Evolutionary conservation across 2,113 vertebrate species (phyloP).

Genomic region (Saccopteryx leptura): DNA sequence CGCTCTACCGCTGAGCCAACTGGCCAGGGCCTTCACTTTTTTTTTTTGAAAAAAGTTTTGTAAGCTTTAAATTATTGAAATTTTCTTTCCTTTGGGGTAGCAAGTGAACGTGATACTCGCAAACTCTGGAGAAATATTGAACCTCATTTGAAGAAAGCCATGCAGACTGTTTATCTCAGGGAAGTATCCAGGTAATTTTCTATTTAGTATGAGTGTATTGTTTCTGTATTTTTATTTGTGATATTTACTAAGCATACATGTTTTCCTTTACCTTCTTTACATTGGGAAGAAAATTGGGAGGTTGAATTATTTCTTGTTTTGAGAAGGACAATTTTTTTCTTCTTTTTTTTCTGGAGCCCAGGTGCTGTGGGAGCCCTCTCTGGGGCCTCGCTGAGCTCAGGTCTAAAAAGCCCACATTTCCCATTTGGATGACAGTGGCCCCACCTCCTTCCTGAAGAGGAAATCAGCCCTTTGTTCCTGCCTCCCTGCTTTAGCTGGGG

Average conservation of each 20-base stretch:
- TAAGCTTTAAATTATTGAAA: conserved; percentile 65
- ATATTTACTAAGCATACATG: neutral
- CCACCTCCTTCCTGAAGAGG: no score
- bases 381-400: no score
- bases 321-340: neutral
- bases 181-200: conserved; percentile 95
- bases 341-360: no score
- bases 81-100: conserved; percentile 84
- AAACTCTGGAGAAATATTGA: conserved; percentile 98
- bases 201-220: conserved; percentile 30
- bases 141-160: conserved; percentile 98
- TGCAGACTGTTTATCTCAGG: conserved; percentile 98
- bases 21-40: no score
- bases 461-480: no score
- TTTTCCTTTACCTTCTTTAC: conserved; percentile 4
- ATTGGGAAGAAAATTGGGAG: neutral
- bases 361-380: no score
- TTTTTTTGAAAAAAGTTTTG: conserved; percentile 20
- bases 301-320: conserved; percentile 50
- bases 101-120: conserved; percentile 95
- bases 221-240: neutral
- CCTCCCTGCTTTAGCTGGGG: no score
- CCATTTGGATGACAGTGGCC: no score
- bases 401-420: no score
- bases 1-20: no score